Percentiles rank a stretch among this genome's conserved stretches.
These are phyloP conservation scores for Salticus scenicus DNA, from an alignment of 2,888 invertebrate genomes.

Conservation along the genomic window DNA sequence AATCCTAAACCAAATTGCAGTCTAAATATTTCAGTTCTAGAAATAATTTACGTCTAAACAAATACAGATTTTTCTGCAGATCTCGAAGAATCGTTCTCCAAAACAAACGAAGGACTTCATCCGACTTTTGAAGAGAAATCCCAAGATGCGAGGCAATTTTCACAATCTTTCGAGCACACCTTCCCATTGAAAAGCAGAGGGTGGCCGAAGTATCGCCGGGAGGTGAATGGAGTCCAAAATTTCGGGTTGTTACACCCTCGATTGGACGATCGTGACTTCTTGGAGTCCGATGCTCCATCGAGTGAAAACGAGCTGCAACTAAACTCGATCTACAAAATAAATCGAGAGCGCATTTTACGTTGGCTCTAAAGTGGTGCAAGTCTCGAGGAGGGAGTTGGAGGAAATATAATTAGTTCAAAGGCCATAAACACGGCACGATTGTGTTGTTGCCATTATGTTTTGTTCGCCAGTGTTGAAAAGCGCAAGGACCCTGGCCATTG, in stretches of 20 bases:
- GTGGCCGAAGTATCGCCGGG: constrained; percentile 17
- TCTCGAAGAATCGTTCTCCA: no score
- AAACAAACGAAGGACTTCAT: no score
- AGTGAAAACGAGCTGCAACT: constrained; percentile 41
- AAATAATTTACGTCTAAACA: no score
- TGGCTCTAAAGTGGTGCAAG: neutral
- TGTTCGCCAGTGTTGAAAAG: neutral
- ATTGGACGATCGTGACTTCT: constrained; percentile 55
- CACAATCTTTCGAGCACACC: constrained; percentile 28
- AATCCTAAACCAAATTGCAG: no score
- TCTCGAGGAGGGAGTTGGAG: neutral
- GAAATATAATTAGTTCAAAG: constrained; percentile 6
- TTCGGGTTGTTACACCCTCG: constrained; percentile 57
- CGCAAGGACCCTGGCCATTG: neutral
- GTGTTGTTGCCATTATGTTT: neutral
- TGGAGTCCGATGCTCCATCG: constrained; percentile 51
- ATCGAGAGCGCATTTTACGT: neutral
- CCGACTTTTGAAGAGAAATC: constrained; percentile 8
- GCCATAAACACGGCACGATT: neutral
- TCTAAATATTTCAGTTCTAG: no score
- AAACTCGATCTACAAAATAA: constrained; percentile 17
- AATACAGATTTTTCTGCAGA: no score
- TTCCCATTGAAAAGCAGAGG: neutral
- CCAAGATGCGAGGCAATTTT: constrained; percentile 43
- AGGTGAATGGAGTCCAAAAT: constrained; percentile 23